Evolutionary conservation across 2,888 invertebrate species (phyloP).

Genomic region (Ophion costatus): DNA sequence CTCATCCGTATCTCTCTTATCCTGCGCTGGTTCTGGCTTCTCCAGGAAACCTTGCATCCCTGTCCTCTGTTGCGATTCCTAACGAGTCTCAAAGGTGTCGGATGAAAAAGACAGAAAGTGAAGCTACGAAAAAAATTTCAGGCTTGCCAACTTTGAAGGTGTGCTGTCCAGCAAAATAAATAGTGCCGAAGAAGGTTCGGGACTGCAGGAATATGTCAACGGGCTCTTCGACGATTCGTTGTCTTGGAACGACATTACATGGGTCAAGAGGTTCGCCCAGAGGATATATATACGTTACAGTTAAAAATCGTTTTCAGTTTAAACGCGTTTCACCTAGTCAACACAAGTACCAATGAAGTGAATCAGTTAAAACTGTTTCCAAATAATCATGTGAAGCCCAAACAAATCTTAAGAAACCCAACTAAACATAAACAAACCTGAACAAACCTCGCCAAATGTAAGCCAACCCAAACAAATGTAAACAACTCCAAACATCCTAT

Average conservation of each 20-base stretch:
- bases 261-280: constrained; percentile 88
- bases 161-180: constrained; percentile 84
- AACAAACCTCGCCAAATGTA: too few species aligned
- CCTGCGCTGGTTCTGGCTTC: not conserved
- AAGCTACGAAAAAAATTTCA: constrained; percentile 78
- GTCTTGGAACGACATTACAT: constrained; percentile 94
- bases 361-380: too few species aligned
- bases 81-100: not conserved
- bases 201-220: constrained; percentile 91
- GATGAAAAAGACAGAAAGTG: not conserved
- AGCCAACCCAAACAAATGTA: too few species aligned
- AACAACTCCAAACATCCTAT: too few species aligned
- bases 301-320: too few species aligned
- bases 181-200: constrained; percentile 87
- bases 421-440: too few species aligned
- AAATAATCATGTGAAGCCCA: too few species aligned
- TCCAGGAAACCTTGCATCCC: not conserved
- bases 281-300: not conserved
- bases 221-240: constrained; percentile 92
- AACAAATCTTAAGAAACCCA: too few species aligned
- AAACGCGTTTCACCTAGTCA: too few species aligned
- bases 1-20: too few species aligned
- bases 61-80: too few species aligned
- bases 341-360: too few species aligned
- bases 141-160: constrained; percentile 92